These are phyloP conservation scores for Suillia variegata DNA, from an alignment of 2,888 invertebrate species.

Conservation along the genomic window DNA sequence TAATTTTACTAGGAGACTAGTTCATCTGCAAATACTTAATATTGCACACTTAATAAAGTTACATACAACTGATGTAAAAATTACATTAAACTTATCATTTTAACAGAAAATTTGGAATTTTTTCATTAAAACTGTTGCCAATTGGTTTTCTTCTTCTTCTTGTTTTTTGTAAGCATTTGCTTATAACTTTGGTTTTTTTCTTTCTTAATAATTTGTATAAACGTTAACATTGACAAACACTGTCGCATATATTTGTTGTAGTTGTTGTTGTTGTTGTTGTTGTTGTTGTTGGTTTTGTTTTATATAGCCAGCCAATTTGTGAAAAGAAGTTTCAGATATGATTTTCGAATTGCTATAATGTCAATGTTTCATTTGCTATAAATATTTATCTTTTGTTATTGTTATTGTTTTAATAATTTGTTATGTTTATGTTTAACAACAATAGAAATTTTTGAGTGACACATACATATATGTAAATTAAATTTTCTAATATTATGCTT, in stretches of 20 bases:
- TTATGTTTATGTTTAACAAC: background rate
- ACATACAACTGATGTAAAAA: background rate
- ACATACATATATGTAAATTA: too few relatives aligned
- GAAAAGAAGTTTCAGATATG: conserved; percentile 33
- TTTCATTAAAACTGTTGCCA: background rate
- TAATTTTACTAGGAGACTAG: conserved; percentile 1
- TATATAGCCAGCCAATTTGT: conserved; percentile 5
- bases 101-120: too few relatives aligned
- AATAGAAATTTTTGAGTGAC: too few relatives aligned
- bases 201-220: background rate
- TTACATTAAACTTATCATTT: background rate
- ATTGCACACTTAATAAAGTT: background rate
- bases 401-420: conserved; percentile 9
- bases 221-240: background rate
- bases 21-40: background rate
- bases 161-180: conserved; percentile 13
- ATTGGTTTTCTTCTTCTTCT: too few relatives aligned
- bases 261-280: conserved; percentile 31
- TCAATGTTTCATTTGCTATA: conserved; percentile 16
- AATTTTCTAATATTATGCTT: too few relatives aligned
- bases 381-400: background rate
- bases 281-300: conserved; percentile 34
- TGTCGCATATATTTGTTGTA: conserved; percentile 15
- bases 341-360: conserved; percentile 38
- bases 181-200: conserved; percentile 11